Evolutionary conservation across 92 coral and sea anemone genomes (phyloP).

Genomic region (Pocillopora meandrina): DNA sequence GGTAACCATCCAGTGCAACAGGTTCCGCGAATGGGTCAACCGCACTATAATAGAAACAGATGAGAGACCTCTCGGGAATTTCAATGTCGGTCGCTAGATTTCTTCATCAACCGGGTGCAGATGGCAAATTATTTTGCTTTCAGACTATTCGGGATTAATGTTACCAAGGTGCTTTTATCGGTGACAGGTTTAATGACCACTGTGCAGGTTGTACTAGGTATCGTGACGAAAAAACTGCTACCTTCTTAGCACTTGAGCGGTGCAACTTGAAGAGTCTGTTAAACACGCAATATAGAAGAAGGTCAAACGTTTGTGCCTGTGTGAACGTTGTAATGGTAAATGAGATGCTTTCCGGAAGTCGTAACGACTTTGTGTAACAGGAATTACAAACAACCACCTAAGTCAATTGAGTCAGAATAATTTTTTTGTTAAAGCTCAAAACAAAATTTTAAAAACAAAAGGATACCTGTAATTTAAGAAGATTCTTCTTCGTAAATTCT

Average conservation of each 20-base stretch:
- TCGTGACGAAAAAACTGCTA: slow-evolving; percentile 36
- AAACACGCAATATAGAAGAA: too few relatives aligned
- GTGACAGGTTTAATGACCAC: slow-evolving; percentile 59
- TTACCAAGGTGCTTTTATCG: slow-evolving; percentile 35
- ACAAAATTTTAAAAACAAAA: too few relatives aligned
- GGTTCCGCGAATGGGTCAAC: slow-evolving; percentile 54
- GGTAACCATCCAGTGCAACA: slow-evolving; percentile 51
- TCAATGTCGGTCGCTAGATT: slow-evolving; percentile 33
- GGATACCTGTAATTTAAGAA: too few relatives aligned
- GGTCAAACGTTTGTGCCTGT: too few relatives aligned
- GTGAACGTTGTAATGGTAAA: too few relatives aligned
- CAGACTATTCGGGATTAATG: slow-evolving; percentile 42
- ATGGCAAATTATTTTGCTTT: slow-evolving; percentile 48
- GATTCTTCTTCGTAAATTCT: too few relatives aligned
- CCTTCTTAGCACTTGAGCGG: background rate
- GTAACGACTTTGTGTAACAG: too few relatives aligned
- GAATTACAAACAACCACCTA: too few relatives aligned
- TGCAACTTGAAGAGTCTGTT: too few relatives aligned
- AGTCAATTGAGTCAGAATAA: too few relatives aligned
- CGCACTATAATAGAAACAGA: slow-evolving; percentile 27
- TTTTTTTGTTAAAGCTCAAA: too few relatives aligned
- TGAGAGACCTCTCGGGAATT: slow-evolving; percentile 38
- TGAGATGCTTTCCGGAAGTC: too few relatives aligned
- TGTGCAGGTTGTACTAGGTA: slow-evolving; percentile 36
- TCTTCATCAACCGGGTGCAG: slow-evolving; percentile 54